Percentiles rank a stretch among this genome's conserved stretches.
Conservation (phyloP, 2,113 vertebrate genomes). For the Myxocyprinus asiaticus region DNA sequence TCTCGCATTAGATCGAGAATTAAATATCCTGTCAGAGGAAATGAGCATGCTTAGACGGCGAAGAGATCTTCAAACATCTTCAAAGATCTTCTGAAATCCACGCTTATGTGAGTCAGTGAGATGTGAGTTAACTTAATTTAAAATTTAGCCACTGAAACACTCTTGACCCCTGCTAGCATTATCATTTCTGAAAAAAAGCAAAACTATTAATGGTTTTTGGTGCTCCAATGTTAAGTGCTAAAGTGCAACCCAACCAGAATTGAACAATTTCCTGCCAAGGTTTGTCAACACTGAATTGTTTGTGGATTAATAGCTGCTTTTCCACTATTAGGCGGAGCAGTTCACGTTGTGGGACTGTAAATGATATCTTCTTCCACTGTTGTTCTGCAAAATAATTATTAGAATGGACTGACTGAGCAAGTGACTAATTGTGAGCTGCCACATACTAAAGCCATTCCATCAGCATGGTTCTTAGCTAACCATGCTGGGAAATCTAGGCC, state of each 20-base stretch:
- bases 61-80: not conserved
- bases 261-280: not conserved
- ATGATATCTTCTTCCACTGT: no score
- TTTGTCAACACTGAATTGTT: not conserved
- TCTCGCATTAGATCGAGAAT: not conserved
- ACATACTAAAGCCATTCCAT: no score
- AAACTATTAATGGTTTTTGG: slow-evolving; percentile 44
- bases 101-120: not conserved
- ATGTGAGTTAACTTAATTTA: not conserved
- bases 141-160: no score
- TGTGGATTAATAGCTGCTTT: not conserved
- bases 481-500: no score
- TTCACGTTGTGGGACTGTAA: not conserved
- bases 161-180: not conserved
- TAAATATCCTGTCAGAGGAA: not conserved
- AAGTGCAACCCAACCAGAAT: slow-evolving; percentile 54
- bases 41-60: no score
- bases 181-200: not conserved
- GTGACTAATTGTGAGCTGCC: no score
- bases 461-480: no score
- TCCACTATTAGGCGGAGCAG: no score
- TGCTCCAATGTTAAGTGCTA: slow-evolving; percentile 51
- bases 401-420: no score
- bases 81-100: not conserved
- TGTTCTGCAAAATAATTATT: no score